Conservation (phyloP, 1,140 invertebrate genomes). For the Trichonephila inaurata region DNA sequence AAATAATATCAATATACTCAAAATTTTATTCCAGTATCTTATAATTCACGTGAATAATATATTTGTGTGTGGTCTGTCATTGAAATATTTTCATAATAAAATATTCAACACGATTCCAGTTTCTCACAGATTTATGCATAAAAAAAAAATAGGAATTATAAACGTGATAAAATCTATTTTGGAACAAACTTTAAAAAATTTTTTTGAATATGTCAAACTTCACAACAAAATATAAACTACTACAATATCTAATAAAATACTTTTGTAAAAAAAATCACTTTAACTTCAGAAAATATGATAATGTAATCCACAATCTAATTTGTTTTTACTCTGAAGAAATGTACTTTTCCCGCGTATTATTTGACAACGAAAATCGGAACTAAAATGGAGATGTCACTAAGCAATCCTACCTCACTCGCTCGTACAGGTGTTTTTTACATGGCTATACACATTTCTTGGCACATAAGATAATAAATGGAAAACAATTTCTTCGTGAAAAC, state of each 20-base stretch:
- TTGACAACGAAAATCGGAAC: not conserved
- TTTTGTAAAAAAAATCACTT: not conserved
- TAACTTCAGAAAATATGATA: not conserved
- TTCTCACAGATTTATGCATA: not conserved
- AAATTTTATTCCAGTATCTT: too few species aligned
- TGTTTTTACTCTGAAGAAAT: not conserved
- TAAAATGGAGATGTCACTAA: not conserved
- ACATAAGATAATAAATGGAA: not conserved
- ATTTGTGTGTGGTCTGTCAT: too few species aligned
- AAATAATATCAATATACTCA: not conserved
- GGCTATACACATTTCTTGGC: not conserved
- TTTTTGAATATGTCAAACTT: not conserved
- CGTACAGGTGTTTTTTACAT: slow-evolving; percentile 8
- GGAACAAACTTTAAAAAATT: not conserved
- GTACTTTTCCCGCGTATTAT: not conserved
- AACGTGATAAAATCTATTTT: not conserved
- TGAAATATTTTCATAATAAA: not conserved
- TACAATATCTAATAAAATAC: not conserved
- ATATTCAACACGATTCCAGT: not conserved
- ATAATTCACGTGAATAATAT: too few species aligned
- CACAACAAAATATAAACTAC: not conserved
- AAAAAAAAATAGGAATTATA: not conserved
- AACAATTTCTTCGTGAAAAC: not conserved
- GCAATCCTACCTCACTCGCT: not conserved
- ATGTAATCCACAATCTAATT: not conserved